phyloP scores from a whole-genome alignment of 2,797 vertebrate genomes.

The Syncerus caffer region DNA sequence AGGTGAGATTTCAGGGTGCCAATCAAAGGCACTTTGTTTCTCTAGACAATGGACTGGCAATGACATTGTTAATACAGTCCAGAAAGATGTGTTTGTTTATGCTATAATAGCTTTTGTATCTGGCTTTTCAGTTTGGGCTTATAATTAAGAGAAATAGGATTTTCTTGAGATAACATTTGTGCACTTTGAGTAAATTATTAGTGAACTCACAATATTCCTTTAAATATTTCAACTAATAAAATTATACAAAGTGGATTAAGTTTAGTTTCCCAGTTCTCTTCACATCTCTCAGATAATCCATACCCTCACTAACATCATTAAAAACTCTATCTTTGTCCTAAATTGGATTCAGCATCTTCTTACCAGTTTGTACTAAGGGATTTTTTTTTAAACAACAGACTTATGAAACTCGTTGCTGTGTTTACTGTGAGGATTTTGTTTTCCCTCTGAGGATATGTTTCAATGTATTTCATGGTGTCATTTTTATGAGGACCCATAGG shows the following conservation, averaged over 20 bases:
- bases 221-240: constrained; percentile 33
- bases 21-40: background rate
- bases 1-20: background rate
- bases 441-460: background rate
- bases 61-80: background rate
- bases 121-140: background rate
- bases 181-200: constrained; percentile 5
- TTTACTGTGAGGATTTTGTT: constrained; percentile 2
- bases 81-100: background rate
- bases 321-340: background rate
- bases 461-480: constrained; percentile 12
- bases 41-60: background rate
- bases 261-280: constrained; percentile 25
- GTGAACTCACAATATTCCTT: constrained; percentile 13
- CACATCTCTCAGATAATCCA: background rate
- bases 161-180: constrained; percentile 37
- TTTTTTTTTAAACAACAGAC: constrained; percentile 26
- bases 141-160: constrained; percentile 2
- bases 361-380: background rate
- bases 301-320: background rate
- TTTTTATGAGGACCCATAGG: constrained; percentile 53
- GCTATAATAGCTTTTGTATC: background rate
- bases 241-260: constrained; percentile 30
- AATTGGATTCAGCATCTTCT: background rate
- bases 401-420: constrained; percentile 11